Percentiles rank a stretch among this genome's conserved stretches.
Conservation (phyloP, 2,888 invertebrate species). For the Gymnosoma rotundatum region DNA sequence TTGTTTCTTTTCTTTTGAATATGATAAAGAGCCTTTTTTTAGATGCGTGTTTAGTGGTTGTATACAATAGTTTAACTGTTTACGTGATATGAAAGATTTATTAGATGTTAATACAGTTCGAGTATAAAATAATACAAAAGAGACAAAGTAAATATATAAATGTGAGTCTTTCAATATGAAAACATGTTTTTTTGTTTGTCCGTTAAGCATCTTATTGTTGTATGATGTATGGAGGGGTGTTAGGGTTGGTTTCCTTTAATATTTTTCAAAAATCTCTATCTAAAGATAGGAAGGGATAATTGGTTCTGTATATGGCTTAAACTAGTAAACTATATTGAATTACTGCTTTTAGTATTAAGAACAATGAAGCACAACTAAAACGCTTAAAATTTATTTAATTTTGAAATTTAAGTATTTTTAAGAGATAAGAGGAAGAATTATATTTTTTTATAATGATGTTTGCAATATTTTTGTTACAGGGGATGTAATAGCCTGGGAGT, state of each 20-base stretch:
- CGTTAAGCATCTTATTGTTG: too few species aligned
- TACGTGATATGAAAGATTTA: slow-evolving; percentile 68
- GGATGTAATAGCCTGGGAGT: too few species aligned
- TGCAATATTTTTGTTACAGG: too few species aligned
- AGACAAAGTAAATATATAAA: background rate
- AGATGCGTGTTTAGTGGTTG: slow-evolving; percentile 59
- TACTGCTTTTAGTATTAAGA: slow-evolving; percentile 22
- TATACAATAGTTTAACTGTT: slow-evolving; percentile 65
- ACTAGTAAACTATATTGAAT: slow-evolving; percentile 62
- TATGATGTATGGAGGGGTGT: background rate
- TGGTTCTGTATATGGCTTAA: slow-evolving; percentile 48
- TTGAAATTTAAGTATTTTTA: too few species aligned
- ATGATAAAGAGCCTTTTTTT: slow-evolving; percentile 40
- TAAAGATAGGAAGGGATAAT: slow-evolving; percentile 55
- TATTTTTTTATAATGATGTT: too few species aligned
- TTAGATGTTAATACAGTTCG: slow-evolving; percentile 60
- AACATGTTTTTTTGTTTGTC: too few species aligned
- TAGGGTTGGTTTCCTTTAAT: slow-evolving; percentile 10
- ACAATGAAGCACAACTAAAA: background rate
- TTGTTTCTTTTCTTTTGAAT: background rate
- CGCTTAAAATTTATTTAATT: too few species aligned
- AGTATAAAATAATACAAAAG: background rate
- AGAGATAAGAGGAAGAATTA: too few species aligned
- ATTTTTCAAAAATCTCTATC: slow-evolving; percentile 36
- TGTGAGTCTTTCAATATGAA: background rate